Percentiles rank a stretch among this genome's conserved stretches.
Conservation (phyloP, 2,888 invertebrate genomes). For the Harmothoe impar region DNA sequence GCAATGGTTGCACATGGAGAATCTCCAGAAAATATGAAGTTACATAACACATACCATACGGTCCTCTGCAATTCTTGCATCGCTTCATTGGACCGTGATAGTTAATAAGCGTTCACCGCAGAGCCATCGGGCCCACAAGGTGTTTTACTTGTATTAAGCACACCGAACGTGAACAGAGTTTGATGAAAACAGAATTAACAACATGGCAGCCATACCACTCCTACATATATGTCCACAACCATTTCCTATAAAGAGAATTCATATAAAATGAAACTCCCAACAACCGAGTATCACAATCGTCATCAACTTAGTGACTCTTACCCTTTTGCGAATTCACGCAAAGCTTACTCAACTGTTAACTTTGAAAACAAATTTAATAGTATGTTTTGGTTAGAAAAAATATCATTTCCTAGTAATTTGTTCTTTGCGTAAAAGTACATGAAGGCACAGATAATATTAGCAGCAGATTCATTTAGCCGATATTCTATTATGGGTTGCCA, state of each 20-base stretch:
- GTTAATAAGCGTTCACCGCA: too few relatives aligned
- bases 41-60: not conserved
- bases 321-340: not conserved
- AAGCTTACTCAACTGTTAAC: not conserved
- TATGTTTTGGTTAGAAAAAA: not conserved
- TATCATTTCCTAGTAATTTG: not conserved
- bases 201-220: slow-evolving; percentile 13
- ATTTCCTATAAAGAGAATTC: not conserved
- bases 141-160: too few relatives aligned
- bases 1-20: not conserved
- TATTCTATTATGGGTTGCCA: too few relatives aligned
- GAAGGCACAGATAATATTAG: slow-evolving; percentile 29
- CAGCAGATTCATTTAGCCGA: not conserved
- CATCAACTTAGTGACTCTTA: not conserved
- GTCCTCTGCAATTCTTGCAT: not conserved
- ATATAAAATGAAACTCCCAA: not conserved
- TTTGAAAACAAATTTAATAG: not conserved
- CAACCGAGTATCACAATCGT: not conserved
- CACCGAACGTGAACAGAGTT: not conserved
- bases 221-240: not conserved
- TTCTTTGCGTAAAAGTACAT: slow-evolving; percentile 34
- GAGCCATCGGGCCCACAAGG: too few relatives aligned
- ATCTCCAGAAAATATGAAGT: not conserved
- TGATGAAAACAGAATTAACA: not conserved
- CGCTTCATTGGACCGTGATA: not conserved